These are phyloP conservation scores for Marisa cornuarietis DNA, from an alignment of 1,140 invertebrate genomes.

Conservation along the genomic window DNA sequence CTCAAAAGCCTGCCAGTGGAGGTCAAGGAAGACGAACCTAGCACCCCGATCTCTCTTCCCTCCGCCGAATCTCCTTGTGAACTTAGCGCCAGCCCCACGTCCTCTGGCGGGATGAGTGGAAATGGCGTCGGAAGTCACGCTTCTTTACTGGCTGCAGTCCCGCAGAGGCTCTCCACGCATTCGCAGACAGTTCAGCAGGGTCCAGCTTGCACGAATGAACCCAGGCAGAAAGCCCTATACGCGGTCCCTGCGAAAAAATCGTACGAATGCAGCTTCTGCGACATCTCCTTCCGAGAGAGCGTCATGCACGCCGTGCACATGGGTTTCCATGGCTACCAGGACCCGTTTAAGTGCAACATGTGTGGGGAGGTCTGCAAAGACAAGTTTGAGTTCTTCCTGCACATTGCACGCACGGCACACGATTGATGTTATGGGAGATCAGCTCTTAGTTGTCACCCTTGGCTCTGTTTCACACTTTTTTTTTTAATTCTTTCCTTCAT, in stretches of 20 bases:
- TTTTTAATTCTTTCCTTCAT: too few relatives aligned
- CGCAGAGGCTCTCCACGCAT: constrained; percentile 14
- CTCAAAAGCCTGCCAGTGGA: constrained; percentile 15
- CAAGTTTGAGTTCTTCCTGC: constrained; percentile 89
- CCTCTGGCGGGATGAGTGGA: too few relatives aligned
- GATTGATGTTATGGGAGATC: constrained; percentile 36
- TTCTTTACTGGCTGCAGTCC: neutral
- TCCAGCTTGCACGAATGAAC: neutral
- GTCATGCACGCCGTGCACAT: constrained; percentile 95
- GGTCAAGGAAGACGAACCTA: neutral
- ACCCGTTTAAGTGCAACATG: constrained; percentile 94
- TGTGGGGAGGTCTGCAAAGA: constrained; percentile 86
- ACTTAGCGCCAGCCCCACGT: neutral
- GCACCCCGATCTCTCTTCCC: neutral
- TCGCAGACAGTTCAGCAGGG: constrained; percentile 3
- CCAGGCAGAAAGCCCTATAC: constrained; percentile 1
- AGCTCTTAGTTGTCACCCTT: neutral
- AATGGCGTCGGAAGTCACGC: neutral
- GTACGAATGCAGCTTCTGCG: constrained; percentile 85
- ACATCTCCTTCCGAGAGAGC: constrained; percentile 88
- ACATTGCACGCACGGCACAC: constrained; percentile 87
- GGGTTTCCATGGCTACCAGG: constrained; percentile 86
- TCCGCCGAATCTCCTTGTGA: neutral
- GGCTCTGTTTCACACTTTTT: neutral
- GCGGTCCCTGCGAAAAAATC: constrained; percentile 1